Evolutionary conservation across 2,113 vertebrate species (phyloP).

Genomic region (Zosterops borbonicus): DNA sequence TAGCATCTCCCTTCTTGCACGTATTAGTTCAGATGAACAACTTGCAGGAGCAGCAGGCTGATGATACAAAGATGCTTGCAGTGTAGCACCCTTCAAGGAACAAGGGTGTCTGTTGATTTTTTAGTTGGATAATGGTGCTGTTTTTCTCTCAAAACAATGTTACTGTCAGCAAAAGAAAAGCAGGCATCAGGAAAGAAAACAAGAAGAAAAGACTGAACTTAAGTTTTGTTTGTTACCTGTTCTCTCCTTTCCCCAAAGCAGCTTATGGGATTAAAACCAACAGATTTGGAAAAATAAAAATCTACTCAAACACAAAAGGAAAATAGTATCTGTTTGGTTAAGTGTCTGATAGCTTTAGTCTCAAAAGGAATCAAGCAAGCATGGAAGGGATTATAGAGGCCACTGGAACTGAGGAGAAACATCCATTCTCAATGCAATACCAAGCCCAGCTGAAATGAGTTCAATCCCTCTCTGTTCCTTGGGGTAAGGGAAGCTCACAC

Average conservation of each 20-base stretch:
- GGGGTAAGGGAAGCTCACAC: neutral
- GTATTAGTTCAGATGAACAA: neutral
- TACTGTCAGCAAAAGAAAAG: neutral
- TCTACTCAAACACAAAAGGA: neutral
- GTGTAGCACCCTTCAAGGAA: neutral
- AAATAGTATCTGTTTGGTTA: neutral
- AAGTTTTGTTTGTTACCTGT: neutral
- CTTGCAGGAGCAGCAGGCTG: neutral
- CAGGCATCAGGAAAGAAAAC: neutral
- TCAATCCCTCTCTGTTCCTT: neutral
- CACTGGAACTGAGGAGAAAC: neutral
- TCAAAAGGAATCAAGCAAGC: neutral
- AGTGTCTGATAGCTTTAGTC: neutral
- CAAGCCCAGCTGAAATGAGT: neutral
- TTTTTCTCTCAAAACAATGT: neutral
- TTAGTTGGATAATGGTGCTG: neutral
- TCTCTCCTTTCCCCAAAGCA: neutral
- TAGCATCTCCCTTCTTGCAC: neutral
- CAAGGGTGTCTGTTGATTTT: neutral
- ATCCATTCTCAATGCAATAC: rapidly evolving
- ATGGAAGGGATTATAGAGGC: neutral
- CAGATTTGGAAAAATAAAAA: neutral
- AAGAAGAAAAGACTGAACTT: neutral
- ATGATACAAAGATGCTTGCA: neutral
- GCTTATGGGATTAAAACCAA: neutral